Percentiles rank a stretch among this genome's conserved stretches.
phyloP scores from a whole-genome alignment of 2,797 vertebrate genomes.

The Sciurus vulgaris region DNA sequence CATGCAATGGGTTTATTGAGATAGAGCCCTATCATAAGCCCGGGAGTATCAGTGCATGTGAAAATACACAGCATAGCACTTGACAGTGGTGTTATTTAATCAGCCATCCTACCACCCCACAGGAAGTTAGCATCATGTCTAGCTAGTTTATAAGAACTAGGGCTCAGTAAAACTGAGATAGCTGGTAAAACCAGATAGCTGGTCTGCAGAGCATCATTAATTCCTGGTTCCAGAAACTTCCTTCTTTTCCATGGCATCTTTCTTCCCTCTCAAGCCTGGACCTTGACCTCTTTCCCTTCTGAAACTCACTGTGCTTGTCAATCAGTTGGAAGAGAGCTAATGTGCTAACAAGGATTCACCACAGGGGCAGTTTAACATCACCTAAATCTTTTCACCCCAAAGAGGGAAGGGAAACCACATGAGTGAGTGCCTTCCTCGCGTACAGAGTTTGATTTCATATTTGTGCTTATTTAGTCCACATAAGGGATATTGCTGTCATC shows the following conservation, averaged over 20 bases:
- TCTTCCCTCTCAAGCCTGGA: neutral
- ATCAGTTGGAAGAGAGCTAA: neutral
- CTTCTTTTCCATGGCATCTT: neutral
- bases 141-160: neutral
- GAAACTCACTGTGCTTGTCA: neutral
- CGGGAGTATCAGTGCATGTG: neutral
- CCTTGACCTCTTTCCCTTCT: neutral
- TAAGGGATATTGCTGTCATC: neutral
- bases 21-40: neutral
- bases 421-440: neutral
- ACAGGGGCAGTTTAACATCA: neutral
- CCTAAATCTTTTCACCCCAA: neutral
- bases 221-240: conserved; percentile 18
- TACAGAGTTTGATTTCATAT: neutral
- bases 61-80: neutral
- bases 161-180: neutral
- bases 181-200: too few relatives aligned
- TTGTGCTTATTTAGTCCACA: neutral
- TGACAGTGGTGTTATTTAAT: neutral
- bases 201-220: neutral
- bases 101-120: neutral
- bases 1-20: neutral
- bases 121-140: neutral
- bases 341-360: neutral
- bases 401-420: neutral